Evolutionary conservation across 2,113 vertebrate genomes (phyloP), one percentile per base, ranked within the genome.

Genomic region (Setophaga petechia): DNA sequence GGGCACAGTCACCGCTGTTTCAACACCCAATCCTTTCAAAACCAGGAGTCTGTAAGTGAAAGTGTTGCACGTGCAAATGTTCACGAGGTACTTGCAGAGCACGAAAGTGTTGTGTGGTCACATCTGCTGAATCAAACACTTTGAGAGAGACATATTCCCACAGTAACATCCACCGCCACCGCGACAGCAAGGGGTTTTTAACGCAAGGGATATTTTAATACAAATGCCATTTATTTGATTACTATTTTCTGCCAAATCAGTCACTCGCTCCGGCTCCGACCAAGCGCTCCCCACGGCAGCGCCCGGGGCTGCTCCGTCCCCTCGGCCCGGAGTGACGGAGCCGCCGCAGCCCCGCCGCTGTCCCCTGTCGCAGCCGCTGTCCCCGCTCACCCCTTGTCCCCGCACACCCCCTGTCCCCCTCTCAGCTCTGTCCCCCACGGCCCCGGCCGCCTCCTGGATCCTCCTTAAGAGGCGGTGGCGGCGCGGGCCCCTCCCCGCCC

Each of bases 391-490:
- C 22, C 15, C 7, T 23, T 12, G 33, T n/a, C 54, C 30, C 30
- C 30, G 19, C 54, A 55, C 31, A 33, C 1, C 19, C 31, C 19
- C 54, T 57, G 54, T 57, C 12, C 55, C 55, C 28, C 44, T 35
- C 15, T 9, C 25, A 18, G 8, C 7, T 5, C 46, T 30, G 19
- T 23, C 11, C 49, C 63, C 63, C 27, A 19, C 37, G 15, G 37
- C 31, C 21, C 12, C 25, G 11, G 47, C 57, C 8, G 3, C 27
- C 11, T 2, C 57, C 57, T 6, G 58, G 68, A 20, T 44, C 81
- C 81, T 73, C 81, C 81, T 73, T 84, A 84, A 84, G 68, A 73
- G 81, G 81, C 68, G 81, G 80, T 1, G 80, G 57, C 68, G 15
- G 55, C 20, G 3, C 8, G 33, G 57, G 57, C 20, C 47, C 37